Base-by-base conservation (phyloP, 2,113 vertebrate genomes). In the Spheniscus mendiculus region DNA sequence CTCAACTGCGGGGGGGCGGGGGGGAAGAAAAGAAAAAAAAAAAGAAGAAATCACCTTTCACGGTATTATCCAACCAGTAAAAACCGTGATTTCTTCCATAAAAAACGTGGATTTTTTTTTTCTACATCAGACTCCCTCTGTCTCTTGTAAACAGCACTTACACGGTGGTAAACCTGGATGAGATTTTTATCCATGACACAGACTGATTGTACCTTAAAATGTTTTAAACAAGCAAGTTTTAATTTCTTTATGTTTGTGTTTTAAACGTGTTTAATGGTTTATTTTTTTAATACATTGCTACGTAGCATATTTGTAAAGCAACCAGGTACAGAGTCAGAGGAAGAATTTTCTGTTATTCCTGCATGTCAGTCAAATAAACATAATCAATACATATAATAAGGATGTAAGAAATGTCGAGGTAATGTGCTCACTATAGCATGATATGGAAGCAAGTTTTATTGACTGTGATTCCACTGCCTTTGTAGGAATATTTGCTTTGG, bases 401-500 rank as follows among this genome's bases (percentile, higher is more conserved):
- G 10, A 59, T 27, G 23, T 55, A 56, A 91, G 26, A 87, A 84
- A 82, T 22, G 7, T 49, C 8, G 2, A 63, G 16, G 47, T 30
- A 32, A 26, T 0, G 1, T 52, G 50, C 63, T 94, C 21, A 5
- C 8, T 55, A 26, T 3, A 56, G 34, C 12, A 26, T 47, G 44
- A 76, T 63, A 79, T 56, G 30, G 23, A 76, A 89, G 44, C 5
- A 79, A 65, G 61, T 69, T 55, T 76, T 91, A 59, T 61, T 78
- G 77, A 71, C 47, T 10, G 23, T 29, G 47, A 56, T 82, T 87
- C 23, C 14, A 22, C 20, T 55, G 87, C 61, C 52, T 85, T 76
- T 72, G 61, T 85, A 76, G 61, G 40, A 71, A 76, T 79, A 73
- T 94, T 96, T 95, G 69, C 83, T 93, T 94, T 96, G 63, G 44